Percentiles rank a stretch among this genome's conserved stretches.
Conservation (phyloP, 2,113 vertebrate species). For the Gnathonemus longibarbis region DNA sequence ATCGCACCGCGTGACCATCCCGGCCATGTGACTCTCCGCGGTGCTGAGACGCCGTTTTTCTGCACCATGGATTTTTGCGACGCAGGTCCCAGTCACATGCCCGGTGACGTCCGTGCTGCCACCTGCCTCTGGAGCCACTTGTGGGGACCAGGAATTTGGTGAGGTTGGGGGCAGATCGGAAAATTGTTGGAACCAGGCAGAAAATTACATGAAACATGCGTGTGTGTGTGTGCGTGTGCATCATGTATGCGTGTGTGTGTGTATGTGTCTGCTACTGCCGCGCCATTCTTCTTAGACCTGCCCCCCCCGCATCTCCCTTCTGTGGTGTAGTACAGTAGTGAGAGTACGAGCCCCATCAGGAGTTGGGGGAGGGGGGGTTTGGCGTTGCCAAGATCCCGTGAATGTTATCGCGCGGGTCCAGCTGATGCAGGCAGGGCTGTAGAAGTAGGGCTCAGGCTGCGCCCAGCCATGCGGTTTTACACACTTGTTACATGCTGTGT, state of each 20-base stretch:
- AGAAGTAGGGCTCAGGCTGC: neutral
- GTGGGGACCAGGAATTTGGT: neutral
- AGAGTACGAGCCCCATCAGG: neutral
- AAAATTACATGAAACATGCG: neutral
- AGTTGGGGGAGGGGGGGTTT: neutral
- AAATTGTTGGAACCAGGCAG: neutral
- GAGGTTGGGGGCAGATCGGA: constrained; percentile 8
- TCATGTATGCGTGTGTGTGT: neutral
- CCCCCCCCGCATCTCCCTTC: neutral
- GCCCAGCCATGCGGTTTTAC: too few species aligned
- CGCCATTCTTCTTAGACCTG: neutral
- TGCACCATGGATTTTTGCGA: neutral
- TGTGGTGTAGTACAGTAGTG: neutral
- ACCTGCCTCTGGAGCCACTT: constrained; percentile 17
- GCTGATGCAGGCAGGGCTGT: neutral
- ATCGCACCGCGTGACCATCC: neutral
- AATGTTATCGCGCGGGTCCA: neutral
- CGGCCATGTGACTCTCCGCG: neutral
- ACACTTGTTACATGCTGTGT: neutral
- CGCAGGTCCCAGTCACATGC: neutral
- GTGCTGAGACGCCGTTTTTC: neutral
- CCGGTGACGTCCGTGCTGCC: neutral
- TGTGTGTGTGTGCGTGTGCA: neutral
- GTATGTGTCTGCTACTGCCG: neutral
- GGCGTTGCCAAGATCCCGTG: neutral